A percentile compares a stretch with the other conserved stretches of the same genome.
Conservation (phyloP, 2,797 vertebrate genomes). For the Borostomias antarcticus region DNA sequence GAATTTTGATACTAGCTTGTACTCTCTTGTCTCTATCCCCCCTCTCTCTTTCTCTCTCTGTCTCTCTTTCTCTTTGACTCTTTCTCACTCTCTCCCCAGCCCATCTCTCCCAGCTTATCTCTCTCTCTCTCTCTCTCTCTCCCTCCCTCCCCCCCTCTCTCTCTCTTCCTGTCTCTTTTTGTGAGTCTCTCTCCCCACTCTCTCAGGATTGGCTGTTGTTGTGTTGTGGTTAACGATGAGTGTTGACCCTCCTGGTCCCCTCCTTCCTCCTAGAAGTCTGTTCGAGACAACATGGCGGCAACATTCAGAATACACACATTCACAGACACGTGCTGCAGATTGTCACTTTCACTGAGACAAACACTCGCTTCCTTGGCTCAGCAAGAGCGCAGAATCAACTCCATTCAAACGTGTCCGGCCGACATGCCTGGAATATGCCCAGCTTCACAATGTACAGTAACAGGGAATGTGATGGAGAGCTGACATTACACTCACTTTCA, state of each 20-base stretch:
- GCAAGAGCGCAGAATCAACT: too few relatives aligned
- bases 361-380: too few relatives aligned
- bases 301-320: too few relatives aligned
- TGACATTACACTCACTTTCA: too few relatives aligned
- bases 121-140: slow-evolving; percentile 18
- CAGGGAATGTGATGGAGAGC: too few relatives aligned
- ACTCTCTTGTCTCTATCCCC: background rate
- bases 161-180: background rate
- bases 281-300: too few relatives aligned
- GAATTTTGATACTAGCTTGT: too few relatives aligned
- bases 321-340: too few relatives aligned
- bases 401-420: too few relatives aligned
- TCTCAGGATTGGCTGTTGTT: background rate
- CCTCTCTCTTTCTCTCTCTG: background rate
- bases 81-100: slow-evolving; percentile 25
- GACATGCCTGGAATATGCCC: too few relatives aligned
- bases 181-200: slow-evolving; percentile 10
- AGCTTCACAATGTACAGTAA: too few relatives aligned
- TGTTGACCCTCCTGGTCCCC: background rate
- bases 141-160: slow-evolving; percentile 38
- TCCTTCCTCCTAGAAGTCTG: background rate
- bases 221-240: background rate
- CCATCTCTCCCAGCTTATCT: slow-evolving; percentile 50
- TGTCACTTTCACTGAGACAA: too few relatives aligned
- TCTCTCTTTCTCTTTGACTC: background rate